These are phyloP conservation scores for Cricetomys ansorgei DNA, from an alignment of 2,113 vertebrate species.

Conservation along the genomic window DNA sequence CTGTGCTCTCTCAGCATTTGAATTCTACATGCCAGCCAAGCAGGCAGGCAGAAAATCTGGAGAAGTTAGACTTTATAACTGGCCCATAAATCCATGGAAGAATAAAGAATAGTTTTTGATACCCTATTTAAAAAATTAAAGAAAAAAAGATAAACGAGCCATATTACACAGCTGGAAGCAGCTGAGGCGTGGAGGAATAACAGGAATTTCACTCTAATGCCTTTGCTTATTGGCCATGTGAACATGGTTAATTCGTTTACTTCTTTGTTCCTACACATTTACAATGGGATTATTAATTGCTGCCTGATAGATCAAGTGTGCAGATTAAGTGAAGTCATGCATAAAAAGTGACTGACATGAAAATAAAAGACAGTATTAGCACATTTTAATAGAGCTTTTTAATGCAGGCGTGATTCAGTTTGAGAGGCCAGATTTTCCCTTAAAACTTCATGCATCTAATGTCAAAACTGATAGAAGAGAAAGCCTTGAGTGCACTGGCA, in stretches of 20 bases:
- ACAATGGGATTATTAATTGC: not conserved
- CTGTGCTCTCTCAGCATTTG: not conserved
- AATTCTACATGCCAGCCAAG: not conserved
- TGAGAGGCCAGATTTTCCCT: constrained; percentile 21
- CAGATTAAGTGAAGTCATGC: not conserved
- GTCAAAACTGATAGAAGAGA: too few relatives aligned
- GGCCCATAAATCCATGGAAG: not conserved
- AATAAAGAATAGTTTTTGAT: constrained; percentile 41
- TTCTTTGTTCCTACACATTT: constrained; percentile 1
- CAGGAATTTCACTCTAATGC: not conserved
- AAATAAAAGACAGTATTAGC: constrained; percentile 8
- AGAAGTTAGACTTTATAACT: constrained; percentile 11
- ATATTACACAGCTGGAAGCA: not conserved
- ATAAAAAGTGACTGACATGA: constrained; percentile 11
- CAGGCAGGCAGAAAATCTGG: not conserved
- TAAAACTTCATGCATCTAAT: not conserved
- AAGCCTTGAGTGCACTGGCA: too few relatives aligned
- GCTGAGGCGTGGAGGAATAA: not conserved
- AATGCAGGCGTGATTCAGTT: not conserved
- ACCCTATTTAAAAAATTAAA: not conserved
- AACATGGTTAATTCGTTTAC: not conserved
- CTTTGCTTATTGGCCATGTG: not conserved
- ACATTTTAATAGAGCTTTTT: not conserved
- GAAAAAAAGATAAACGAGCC: not conserved
- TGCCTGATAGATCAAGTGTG: not conserved